Percentiles rank a stretch among this genome's conserved stretches.
phyloP scores from a whole-genome alignment of 2,113 vertebrate species.

The Otocyon megalotis region DNA sequence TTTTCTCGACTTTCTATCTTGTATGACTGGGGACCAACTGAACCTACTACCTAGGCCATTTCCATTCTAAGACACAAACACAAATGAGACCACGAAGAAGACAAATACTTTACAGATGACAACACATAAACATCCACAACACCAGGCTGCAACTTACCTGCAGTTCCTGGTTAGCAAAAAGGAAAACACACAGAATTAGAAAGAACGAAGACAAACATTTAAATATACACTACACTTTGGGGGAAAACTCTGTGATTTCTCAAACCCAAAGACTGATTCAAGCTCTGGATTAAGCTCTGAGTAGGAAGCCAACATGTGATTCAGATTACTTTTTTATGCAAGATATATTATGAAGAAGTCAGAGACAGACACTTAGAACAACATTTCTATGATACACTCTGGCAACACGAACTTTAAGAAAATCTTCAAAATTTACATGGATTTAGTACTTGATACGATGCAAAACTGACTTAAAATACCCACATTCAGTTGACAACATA shows the following conservation, averaged over 20 bases:
- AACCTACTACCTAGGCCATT: slow-evolving; percentile 74
- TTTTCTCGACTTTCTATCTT: slow-evolving; percentile 76
- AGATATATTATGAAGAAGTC: slow-evolving; percentile 77
- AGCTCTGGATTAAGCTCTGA: slow-evolving; percentile 87
- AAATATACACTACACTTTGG: slow-evolving; percentile 87
- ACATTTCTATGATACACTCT: slow-evolving; percentile 84
- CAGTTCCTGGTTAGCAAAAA: slow-evolving; percentile 99
- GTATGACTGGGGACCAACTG: slow-evolving; percentile 66
- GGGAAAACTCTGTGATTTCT: slow-evolving; percentile 84
- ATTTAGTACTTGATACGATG: slow-evolving; percentile 69
- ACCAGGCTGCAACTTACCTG: slow-evolving; percentile 97
- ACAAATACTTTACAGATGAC: slow-evolving; percentile 84
- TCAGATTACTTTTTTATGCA: slow-evolving; percentile 75
- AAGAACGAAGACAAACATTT: slow-evolving; percentile 91
- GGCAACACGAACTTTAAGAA: slow-evolving; percentile 83
- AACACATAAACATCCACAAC: slow-evolving; percentile 84
- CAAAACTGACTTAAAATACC: slow-evolving; percentile 81
- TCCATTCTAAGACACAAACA: slow-evolving; percentile 74
- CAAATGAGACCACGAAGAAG: slow-evolving; percentile 79
- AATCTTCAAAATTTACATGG: slow-evolving; percentile 80
- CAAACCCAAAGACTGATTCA: slow-evolving; percentile 89
- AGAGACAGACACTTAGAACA: slow-evolving; percentile 88
- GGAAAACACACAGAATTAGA: slow-evolving; percentile 95
- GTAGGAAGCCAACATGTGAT: slow-evolving; percentile 74
- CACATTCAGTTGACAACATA: slow-evolving; percentile 85